Conservation (phyloP, 2,797 vertebrate genomes). For the Ambastaia sidthimunki region DNA sequence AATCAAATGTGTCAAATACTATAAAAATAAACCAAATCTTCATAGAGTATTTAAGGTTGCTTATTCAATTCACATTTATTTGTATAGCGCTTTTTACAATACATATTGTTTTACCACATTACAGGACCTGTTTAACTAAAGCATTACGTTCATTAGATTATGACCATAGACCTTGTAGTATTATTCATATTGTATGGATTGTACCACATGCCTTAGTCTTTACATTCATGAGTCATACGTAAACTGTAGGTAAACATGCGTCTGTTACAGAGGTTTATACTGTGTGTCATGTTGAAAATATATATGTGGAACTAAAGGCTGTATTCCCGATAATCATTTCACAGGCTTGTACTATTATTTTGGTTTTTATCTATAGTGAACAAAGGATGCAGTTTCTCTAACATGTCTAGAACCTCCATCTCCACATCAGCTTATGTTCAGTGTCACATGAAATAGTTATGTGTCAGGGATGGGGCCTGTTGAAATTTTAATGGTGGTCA, state of each 20-base stretch:
- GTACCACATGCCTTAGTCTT: not conserved
- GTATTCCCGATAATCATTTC: not conserved
- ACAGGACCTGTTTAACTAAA: not conserved
- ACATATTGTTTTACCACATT: not conserved
- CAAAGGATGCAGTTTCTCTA: constrained; percentile 46
- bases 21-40: no score
- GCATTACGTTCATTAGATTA: constrained; percentile 5
- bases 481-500: constrained; percentile 63
- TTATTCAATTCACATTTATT: not conserved
- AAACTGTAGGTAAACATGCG: not conserved
- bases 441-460: constrained; percentile 64
- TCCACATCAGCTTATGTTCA: constrained; percentile 58
- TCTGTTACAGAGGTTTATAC: not conserved
- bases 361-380: constrained; percentile 44
- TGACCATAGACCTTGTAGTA: not conserved
- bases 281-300: not conserved
- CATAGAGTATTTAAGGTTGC: not conserved
- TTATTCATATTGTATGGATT: not conserved
- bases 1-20: not conserved
- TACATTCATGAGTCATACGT: not conserved
- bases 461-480: constrained; percentile 50
- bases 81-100: not conserved
- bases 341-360: not conserved
- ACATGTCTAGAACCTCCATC: constrained; percentile 56
- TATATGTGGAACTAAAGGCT: not conserved